These are phyloP conservation scores for Calameuta filiformis DNA, from an alignment of 2,888 invertebrate genomes.

Conservation along the genomic window DNA sequence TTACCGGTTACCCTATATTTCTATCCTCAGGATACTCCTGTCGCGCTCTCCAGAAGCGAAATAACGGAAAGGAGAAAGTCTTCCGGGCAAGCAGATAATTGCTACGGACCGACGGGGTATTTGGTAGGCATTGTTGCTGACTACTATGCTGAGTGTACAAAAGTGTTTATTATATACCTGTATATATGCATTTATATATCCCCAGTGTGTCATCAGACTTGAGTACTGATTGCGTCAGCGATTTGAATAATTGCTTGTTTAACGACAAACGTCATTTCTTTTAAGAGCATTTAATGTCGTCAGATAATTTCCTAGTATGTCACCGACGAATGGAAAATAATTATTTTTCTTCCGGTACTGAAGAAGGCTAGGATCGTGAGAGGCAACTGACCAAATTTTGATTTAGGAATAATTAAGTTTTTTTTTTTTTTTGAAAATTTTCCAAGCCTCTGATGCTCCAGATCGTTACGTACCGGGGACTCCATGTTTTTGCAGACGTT, in stretches of 20 bases:
- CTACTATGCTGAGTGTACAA: not conserved
- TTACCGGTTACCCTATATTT: not conserved
- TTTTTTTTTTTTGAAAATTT: not conserved
- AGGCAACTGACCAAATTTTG: constrained; percentile 1
- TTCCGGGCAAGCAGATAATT: not conserved
- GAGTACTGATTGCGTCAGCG: not conserved
- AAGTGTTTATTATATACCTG: not conserved
- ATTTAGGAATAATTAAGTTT: not conserved
- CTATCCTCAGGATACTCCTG: not conserved
- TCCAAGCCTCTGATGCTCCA: not conserved
- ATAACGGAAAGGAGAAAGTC: not conserved
- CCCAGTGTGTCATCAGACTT: not conserved
- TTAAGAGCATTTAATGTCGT: not conserved
- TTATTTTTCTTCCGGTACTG: not conserved
- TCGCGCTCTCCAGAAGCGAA: not conserved
- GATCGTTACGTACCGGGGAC: not conserved
- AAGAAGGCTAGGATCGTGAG: not conserved
- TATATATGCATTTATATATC: not conserved
- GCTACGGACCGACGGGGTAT: not conserved
- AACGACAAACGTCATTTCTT: not conserved
- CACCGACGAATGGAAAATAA: not conserved
- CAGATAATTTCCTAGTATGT: not conserved
- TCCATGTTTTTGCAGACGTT: not conserved
- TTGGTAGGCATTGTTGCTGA: not conserved
- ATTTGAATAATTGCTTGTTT: not conserved